Evolutionary conservation across 1,140 invertebrate genomes (phyloP).

Genomic region (Bradynema listronoti): DNA sequence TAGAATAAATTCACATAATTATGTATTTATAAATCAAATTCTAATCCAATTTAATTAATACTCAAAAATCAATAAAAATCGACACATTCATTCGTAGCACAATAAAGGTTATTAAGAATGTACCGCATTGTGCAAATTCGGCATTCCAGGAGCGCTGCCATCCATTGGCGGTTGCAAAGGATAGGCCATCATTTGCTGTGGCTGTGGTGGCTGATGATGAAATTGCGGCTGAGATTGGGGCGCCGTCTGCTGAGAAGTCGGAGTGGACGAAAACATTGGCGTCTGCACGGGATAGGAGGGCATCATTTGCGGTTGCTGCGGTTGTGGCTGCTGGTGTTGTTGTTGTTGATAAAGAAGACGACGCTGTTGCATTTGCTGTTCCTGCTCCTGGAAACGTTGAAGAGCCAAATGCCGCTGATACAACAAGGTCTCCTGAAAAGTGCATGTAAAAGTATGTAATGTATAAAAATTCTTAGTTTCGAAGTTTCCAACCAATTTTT

Average conservation of each 20-base stretch:
- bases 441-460: too few species aligned
- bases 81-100: too few species aligned
- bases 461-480: too few species aligned
- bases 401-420: slow-evolving; percentile 49
- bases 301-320: slow-evolving; percentile 19
- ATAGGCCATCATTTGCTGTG: slow-evolving; percentile 8
- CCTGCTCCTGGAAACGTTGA: slow-evolving; percentile 53
- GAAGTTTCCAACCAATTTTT: too few species aligned
- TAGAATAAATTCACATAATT: too few species aligned
- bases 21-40: too few species aligned
- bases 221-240: slow-evolving; percentile 17
- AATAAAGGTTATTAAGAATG: too few species aligned
- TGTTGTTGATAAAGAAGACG: slow-evolving; percentile 8
- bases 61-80: too few species aligned
- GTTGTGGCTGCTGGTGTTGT: background rate
- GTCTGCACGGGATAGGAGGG: slow-evolving; percentile 9
- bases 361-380: slow-evolving; percentile 47
- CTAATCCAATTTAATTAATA: too few species aligned
- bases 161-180: too few species aligned
- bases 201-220: slow-evolving; percentile 23
- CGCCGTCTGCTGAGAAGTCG: slow-evolving; percentile 1
- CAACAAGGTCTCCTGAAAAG: slow-evolving; percentile 54
- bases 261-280: background rate
- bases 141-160: too few species aligned
- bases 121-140: too few species aligned